Evolutionary conservation across 1,140 invertebrate genomes (phyloP).

Genomic region (Rhagoletis zephyria): DNA sequence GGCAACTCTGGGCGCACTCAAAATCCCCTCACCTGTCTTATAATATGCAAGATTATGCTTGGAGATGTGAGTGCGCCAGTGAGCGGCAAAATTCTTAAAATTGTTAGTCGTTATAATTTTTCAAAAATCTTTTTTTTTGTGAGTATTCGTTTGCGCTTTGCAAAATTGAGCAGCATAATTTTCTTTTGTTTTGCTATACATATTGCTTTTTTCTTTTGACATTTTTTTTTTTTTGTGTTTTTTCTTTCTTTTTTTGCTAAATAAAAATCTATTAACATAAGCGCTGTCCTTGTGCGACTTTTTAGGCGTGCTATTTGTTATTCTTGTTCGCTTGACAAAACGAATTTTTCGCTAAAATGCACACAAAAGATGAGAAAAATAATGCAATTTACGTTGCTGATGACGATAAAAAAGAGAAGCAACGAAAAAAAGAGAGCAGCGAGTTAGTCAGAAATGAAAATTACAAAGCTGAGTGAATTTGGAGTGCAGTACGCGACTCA

Average conservation of each 20-base stretch:
- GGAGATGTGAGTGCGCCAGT: not conserved
- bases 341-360: conserved; percentile 21
- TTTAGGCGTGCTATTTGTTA: conserved; percentile 8
- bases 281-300: not conserved
- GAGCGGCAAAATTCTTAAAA: not conserved
- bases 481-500: not conserved
- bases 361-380: conserved; percentile 42
- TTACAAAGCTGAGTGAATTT: not conserved
- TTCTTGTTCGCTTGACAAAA: conserved; percentile 4
- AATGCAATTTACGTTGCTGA: conserved; percentile 37
- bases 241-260: not conserved
- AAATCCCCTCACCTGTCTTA: not conserved
- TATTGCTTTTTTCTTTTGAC: not conserved
- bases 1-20: not conserved
- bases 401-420: not conserved
- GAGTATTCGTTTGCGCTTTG: not conserved
- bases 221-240: not conserved
- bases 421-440: not conserved
- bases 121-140: not conserved
- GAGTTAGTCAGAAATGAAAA: not conserved
- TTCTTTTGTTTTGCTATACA: not conserved
- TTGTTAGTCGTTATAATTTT: conserved; percentile 29
- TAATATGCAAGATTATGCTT: not conserved
- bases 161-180: not conserved
- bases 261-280: conserved; percentile 4